A percentile compares a stretch with the other conserved stretches of the same genome.
Conservation (phyloP, 2,888 invertebrate species). For the Pterostichus niger region DNA sequence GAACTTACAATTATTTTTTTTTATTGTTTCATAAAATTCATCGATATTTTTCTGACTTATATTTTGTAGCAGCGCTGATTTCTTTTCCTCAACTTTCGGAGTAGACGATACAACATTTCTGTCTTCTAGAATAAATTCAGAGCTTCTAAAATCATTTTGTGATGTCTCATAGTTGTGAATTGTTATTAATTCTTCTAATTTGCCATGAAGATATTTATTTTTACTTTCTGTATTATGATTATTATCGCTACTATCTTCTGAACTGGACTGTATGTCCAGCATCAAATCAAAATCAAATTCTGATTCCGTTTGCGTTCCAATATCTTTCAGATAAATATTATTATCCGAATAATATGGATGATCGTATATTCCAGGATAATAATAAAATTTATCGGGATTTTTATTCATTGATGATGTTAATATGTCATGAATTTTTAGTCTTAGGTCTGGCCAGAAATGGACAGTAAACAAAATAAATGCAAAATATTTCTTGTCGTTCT, state of each 20-base stretch:
- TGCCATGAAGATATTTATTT: constrained; percentile 18
- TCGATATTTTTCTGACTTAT: constrained; percentile 16
- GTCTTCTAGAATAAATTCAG: neutral
- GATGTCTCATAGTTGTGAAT: neutral
- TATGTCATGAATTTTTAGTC: constrained; percentile 50
- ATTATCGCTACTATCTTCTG: constrained; percentile 19
- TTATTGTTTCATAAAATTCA: constrained; percentile 2
- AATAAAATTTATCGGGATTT: constrained; percentile 53
- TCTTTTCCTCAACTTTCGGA: constrained; percentile 17
- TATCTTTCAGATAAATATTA: constrained; percentile 39
- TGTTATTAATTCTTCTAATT: constrained; percentile 9
- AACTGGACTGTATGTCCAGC: neutral
- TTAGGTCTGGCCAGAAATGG: constrained; percentile 67
- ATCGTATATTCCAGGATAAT: constrained; percentile 46
- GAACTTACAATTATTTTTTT: constrained; percentile 41
- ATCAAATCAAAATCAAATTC: constrained; percentile 25
- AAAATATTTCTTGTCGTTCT: constrained; percentile 66
- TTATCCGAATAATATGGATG: constrained; percentile 42
- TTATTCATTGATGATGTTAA: constrained; percentile 37
- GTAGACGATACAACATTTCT: neutral
- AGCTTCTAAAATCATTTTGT: neutral
- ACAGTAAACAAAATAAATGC: constrained; percentile 66
- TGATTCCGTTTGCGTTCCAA: constrained; percentile 40
- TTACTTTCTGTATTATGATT: constrained; percentile 20
- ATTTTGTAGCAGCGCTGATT: neutral